Percentiles rank a stretch among this genome's conserved stretches.
phyloP scores from a whole-genome alignment of 2,888 invertebrate genomes.

The Lamellibrachia columna region DNA sequence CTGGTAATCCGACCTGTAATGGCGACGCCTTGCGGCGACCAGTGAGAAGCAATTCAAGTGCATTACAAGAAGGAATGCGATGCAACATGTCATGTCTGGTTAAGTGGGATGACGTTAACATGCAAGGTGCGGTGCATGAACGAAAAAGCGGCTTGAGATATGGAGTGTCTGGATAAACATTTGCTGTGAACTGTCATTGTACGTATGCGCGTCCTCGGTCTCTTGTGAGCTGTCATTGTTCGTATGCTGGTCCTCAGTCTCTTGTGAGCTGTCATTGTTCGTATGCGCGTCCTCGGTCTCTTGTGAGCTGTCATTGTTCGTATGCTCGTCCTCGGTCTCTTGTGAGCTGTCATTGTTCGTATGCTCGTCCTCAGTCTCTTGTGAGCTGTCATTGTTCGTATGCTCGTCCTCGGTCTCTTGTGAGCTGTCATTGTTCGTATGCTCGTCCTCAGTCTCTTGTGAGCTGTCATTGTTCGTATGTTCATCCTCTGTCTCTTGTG shows the following conservation, averaged over 20 bases:
- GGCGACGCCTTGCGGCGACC: neutral
- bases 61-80: neutral
- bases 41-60: neutral
- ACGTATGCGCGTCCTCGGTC: too few species aligned
- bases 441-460: too few species aligned
- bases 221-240: too few species aligned
- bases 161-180: neutral
- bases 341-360: neutral
- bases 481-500: too few species aligned
- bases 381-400: too few species aligned
- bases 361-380: too few species aligned
- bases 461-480: too few species aligned
- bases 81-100: neutral
- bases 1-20: neutral
- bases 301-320: too few species aligned
- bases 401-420: too few species aligned
- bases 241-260: too few species aligned
- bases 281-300: too few species aligned
- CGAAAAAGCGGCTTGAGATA: neutral
- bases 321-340: too few species aligned
- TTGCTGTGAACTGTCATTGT: neutral
- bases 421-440: neutral
- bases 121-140: neutral
- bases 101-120: neutral
- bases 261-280: neutral